Conservation (phyloP, 2,113 vertebrate genomes). For the Oriolus oriolus region DNA sequence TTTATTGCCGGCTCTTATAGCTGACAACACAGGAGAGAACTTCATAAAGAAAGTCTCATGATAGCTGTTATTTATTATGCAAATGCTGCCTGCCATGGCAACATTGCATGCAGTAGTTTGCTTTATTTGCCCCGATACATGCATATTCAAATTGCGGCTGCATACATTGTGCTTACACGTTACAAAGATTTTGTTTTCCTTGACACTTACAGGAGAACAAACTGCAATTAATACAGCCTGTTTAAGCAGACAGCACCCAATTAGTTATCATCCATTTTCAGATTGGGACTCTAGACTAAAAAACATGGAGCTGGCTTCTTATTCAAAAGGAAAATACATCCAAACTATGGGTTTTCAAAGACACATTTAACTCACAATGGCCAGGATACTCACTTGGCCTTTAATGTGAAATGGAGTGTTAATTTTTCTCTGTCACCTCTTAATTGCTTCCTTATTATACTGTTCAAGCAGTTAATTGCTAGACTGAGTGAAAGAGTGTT, state of each 20-base stretch:
- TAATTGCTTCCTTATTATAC: conserved; percentile 87
- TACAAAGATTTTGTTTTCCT: conserved; percentile 82
- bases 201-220: conserved; percentile 78
- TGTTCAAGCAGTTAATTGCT: conserved; percentile 87
- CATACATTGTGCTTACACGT: conserved; percentile 69
- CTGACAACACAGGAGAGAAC: conserved; percentile 73
- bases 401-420: conserved; percentile 86
- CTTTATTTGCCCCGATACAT: conserved; percentile 66
- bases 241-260: conserved; percentile 79
- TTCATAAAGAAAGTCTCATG: conserved; percentile 76
- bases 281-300: conserved; percentile 75
- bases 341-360: conserved; percentile 81
- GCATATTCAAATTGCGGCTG: conserved; percentile 72
- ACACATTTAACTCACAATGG: conserved; percentile 80
- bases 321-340: conserved; percentile 79
- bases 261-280: conserved; percentile 83
- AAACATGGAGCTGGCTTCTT: conserved; percentile 74
- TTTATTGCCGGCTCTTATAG: conserved; percentile 56
- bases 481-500: conserved; percentile 81
- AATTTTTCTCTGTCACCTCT: conserved; percentile 87
- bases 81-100: conserved; percentile 75
- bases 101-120: conserved; percentile 70
- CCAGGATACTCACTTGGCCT: conserved; percentile 82
- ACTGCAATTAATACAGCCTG: conserved; percentile 79
- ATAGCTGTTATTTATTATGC: conserved; percentile 80